These are phyloP conservation scores for Pristionchus mayeri DNA, from an alignment of 2,888 invertebrate species.

Conservation along the genomic window DNA sequence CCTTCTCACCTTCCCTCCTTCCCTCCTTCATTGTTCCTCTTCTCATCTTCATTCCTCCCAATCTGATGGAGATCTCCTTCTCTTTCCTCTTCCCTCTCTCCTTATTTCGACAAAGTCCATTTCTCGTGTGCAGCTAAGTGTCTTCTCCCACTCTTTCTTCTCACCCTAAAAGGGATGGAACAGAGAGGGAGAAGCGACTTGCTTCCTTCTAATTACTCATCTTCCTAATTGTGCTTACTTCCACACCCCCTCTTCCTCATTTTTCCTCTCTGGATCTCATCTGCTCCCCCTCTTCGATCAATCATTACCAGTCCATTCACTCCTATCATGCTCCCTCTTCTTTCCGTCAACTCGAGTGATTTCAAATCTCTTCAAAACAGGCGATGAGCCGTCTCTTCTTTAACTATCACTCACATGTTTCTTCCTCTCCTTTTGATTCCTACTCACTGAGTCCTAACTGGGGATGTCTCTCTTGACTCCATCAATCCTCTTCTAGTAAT, in stretches of 20 bases:
- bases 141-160: slow-evolving; percentile 24
- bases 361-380: not conserved
- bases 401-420: not conserved
- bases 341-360: not conserved
- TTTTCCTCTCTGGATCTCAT: not conserved
- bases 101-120: slow-evolving; percentile 23
- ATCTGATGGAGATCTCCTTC: not conserved
- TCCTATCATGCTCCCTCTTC: not conserved
- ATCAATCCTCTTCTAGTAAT: too few relatives aligned
- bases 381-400: not conserved
- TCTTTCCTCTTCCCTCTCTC: not conserved
- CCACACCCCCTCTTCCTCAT: not conserved
- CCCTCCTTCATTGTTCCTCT: too few relatives aligned
- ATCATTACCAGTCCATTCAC: slow-evolving; percentile 7
- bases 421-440: too few relatives aligned
- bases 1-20: slow-evolving; percentile 19
- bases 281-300: not conserved
- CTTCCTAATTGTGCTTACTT: not conserved
- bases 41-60: not conserved
- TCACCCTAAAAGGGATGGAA: slow-evolving; percentile 1
- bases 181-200: not conserved
- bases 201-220: slow-evolving; percentile 9
- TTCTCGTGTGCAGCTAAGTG: not conserved
- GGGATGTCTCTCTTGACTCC: not conserved
- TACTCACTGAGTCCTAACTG: not conserved